Percentiles rank a stretch among this genome's conserved stretches.
Conservation (phyloP, 1,140 invertebrate genomes). For the Aphaenogaster rudis region DNA sequence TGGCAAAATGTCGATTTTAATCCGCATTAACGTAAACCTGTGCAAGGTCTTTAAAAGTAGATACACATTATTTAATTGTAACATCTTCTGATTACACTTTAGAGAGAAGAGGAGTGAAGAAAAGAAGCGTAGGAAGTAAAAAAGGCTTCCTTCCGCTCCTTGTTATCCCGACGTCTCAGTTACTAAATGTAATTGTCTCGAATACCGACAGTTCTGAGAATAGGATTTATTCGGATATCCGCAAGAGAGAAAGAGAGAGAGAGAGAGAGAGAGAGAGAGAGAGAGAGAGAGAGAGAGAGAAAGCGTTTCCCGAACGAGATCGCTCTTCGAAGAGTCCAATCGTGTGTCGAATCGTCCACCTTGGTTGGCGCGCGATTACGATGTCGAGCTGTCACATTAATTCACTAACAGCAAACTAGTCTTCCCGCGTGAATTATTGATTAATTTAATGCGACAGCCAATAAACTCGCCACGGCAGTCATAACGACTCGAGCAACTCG, state of each 20-base stretch:
- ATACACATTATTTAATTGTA: neutral
- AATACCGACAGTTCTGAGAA: neutral
- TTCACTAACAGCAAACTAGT: slow-evolving; percentile 68
- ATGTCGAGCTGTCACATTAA: slow-evolving; percentile 38
- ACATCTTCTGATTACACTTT: neutral
- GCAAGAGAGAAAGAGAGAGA: neutral
- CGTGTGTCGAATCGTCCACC: slow-evolving; percentile 34
- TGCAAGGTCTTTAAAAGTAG: neutral
- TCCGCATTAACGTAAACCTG: neutral
- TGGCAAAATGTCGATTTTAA: neutral
- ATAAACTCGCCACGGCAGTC: neutral
- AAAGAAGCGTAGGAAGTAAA: neutral
- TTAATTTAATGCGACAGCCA: slow-evolving; percentile 35
- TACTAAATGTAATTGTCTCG: neutral
- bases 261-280: no score
- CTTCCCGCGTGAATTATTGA: slow-evolving; percentile 34
- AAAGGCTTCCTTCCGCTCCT: neutral
- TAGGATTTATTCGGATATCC: neutral
- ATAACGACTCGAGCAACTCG: neutral
- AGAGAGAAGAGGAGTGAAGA: neutral
- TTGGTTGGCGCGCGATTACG: slow-evolving; percentile 10
- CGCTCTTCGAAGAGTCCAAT: slow-evolving; percentile 69
- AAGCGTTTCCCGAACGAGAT: neutral
- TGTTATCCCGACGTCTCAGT: neutral
- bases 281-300: neutral